These are phyloP conservation scores for Ametastegia equiseti DNA, from an alignment of 2,888 invertebrate genomes.

Conservation along the genomic window DNA sequence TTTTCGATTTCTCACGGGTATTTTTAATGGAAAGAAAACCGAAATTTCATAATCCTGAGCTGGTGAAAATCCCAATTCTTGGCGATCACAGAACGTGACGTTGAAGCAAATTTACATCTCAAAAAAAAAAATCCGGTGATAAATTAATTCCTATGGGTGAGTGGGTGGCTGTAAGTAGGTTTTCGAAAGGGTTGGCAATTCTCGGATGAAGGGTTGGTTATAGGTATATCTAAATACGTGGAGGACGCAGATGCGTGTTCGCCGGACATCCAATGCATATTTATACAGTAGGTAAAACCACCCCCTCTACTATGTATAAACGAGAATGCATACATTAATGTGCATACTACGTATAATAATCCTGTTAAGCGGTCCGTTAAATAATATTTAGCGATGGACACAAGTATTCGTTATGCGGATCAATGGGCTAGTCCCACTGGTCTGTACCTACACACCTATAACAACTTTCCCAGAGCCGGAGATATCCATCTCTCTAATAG, in stretches of 20 bases:
- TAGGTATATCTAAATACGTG: background rate
- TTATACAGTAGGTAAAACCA: too few relatives aligned
- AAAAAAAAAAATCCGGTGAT: too few relatives aligned
- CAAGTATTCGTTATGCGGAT: conserved; percentile 39
- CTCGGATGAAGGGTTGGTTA: too few relatives aligned
- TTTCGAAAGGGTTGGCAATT: background rate
- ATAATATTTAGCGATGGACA: conserved; percentile 56
- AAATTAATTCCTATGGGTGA: background rate
- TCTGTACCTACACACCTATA: background rate
- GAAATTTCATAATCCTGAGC: too few relatives aligned
- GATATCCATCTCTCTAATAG: background rate
- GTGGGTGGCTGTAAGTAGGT: background rate
- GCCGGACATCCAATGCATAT: background rate
- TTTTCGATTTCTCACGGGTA: too few relatives aligned
- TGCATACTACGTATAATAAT: conserved; percentile 62
- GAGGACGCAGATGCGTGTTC: background rate
- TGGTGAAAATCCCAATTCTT: too few relatives aligned
- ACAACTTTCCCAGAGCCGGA: background rate
- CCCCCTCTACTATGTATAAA: conserved; percentile 5
- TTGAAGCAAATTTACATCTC: too few relatives aligned
- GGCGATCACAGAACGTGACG: too few relatives aligned
- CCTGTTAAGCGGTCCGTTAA: conserved; percentile 67
- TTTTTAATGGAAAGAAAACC: too few relatives aligned
- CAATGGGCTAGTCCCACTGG: conserved; percentile 10
- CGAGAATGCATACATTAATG: conserved; percentile 41